These are phyloP conservation scores for Augochlora pura DNA, from an alignment of 1,140 invertebrate species.

Conservation along the genomic window DNA sequence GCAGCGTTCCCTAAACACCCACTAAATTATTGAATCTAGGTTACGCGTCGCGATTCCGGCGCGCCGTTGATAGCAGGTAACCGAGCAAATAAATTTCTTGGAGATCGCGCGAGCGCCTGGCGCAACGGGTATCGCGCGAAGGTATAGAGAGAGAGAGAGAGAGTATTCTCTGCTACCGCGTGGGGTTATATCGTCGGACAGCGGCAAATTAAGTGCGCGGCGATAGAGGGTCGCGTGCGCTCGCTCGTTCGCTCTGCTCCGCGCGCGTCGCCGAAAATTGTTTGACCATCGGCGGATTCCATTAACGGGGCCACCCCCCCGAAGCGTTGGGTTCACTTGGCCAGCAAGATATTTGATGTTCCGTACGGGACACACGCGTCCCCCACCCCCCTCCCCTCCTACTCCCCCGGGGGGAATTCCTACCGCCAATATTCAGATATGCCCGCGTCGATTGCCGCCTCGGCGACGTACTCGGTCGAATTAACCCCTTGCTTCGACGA, in stretches of 20 bases:
- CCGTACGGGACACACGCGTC: neutral
- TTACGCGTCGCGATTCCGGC: no score
- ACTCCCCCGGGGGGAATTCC: no score
- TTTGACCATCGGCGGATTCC: conserved; percentile 28
- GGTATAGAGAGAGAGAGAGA: no score
- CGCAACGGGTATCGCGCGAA: no score
- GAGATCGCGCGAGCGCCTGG: no score
- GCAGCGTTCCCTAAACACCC: no score
- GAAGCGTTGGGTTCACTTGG: conserved; percentile 11
- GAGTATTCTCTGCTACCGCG: neutral
- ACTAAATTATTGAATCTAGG: no score
- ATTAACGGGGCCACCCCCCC: conserved; percentile 17
- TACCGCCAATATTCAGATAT: conserved; percentile 4
- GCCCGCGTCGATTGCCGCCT: neutral
- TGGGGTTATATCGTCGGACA: neutral
- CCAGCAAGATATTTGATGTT: conserved; percentile 26
- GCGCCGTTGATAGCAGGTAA: neutral
- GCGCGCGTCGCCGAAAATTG: conserved; percentile 19
- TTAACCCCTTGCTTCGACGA: no score
- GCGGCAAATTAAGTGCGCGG: neutral
- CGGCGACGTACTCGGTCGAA: neutral
- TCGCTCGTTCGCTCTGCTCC: neutral
- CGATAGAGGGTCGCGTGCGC: neutral
- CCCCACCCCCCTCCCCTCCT: no score
- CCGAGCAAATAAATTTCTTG: neutral